Percentiles rank a stretch among this genome's conserved stretches.
phyloP scores from a whole-genome alignment of 2,113 vertebrate species.

The Anarhynchus alexandrinus region DNA sequence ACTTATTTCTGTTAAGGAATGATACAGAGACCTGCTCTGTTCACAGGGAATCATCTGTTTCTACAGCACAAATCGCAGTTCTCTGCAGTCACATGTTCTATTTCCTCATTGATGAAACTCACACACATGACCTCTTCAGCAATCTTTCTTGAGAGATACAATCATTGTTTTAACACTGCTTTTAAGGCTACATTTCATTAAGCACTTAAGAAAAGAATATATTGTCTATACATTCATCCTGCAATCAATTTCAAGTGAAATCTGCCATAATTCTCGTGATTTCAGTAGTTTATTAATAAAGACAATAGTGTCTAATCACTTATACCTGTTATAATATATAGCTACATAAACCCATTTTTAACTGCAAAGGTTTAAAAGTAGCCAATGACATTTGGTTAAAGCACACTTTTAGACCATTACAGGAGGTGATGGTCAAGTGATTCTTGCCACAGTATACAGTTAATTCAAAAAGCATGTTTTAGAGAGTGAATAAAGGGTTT shows the following conservation, averaged over 20 bases:
- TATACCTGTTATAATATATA: background rate
- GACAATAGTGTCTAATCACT: background rate
- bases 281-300: background rate
- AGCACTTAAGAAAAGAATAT: slow-evolving; percentile 22
- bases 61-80: background rate
- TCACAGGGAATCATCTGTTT: background rate
- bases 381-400: background rate
- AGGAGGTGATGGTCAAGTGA: background rate
- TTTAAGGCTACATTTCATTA: slow-evolving; percentile 46
- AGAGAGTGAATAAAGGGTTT: background rate
- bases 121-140: background rate
- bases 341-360: background rate
- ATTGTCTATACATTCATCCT: background rate
- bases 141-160: slow-evolving; percentile 28
- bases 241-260: slow-evolving; percentile 1
- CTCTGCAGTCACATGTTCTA: background rate
- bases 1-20: background rate
- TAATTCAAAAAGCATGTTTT: background rate
- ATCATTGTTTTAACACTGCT: slow-evolving; percentile 40
- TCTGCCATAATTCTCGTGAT: background rate
- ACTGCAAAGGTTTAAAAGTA: background rate
- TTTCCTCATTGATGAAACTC: background rate
- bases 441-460: background rate
- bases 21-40: background rate
- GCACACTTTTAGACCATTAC: background rate